Evolutionary conservation across 2,888 invertebrate species (phyloP), one percentile per base, ranked within the genome.

Genomic region (Pachymerium ferrugineum): DNA sequence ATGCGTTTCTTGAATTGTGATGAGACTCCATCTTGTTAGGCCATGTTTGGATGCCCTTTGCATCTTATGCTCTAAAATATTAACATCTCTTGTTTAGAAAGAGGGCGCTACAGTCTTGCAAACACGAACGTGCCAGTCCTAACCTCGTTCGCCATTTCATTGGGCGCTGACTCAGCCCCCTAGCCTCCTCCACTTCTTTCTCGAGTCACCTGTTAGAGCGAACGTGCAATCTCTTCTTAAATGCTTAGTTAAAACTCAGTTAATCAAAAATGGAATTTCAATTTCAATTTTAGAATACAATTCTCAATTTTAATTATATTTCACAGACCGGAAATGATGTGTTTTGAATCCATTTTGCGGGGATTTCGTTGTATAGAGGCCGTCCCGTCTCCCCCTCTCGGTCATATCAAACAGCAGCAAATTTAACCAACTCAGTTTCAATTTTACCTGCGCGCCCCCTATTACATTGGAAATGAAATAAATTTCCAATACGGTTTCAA

Each of bases 401-500:
- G 42, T 42, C 28, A 38, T 28, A 47, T 25, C 29, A 54, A 62
- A 31, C 30, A 54, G 62, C 73, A 54, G 62, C 73, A 73, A 62
- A 73, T 73, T 73, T 73, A 73, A 73, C 73, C 73, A 73, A 73
- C 62, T 73, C 62, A 54, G 67, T 67, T 73, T 73, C 73, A 73
- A 73, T 73, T 73, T 73, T 73, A 73, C 73, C 73, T 62, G 73
- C 62, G 31, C 47, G 47, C 47, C 47, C 47, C 54, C 73, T 73
- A 73, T 73, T 73, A 73, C 73, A 67, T 73, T 73, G 73, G 67
- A 73, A 73, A 73, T 73, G 73, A 73, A 73, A 73, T 73, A 73
- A 73, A 73, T 73, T 73, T 73, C 73, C 73, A 73, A 73, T 73
- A 73, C 73, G 73, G 30, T 73, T 73, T 73, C 73, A 73, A 73